Base-by-base conservation (phyloP, 2,797 vertebrate genomes). In the Gadopsis marmoratus region DNA sequence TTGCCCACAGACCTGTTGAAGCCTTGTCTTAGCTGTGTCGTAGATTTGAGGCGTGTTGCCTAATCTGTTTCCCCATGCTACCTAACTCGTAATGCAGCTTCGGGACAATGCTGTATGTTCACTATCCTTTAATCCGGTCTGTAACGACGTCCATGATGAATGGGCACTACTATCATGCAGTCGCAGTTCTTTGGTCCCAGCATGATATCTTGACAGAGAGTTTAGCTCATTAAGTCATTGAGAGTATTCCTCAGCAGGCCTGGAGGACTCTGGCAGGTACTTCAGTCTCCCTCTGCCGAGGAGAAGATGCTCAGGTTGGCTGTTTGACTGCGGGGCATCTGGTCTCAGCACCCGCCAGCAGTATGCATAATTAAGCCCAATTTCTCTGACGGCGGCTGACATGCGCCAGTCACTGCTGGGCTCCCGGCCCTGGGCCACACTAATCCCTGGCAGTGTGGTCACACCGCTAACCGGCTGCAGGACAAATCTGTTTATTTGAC, bases 401-500 rank as follows among this genome's bases (percentile, higher is more conserved):
- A 84, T 86, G 88, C 78, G 84, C 91, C 92, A 87, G 87, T 82
- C 89, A 86, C 81, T 54, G 51, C 82, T 85, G 90, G 92, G 91
- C 89, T 81, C 75, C 0, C 51, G 70, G 89, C 91, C 85, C 69
- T 14, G 48, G 78, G 80, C 79, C 13, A 29, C 35, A 84, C 86
- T 93, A 89, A 92, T 93, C 91, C 85, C 89, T 76, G 84, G 69
- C 78, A 67, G 77, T 81, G 85, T 84, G 88, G 78, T 81, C 86
- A 77, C 79, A 85, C 84, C 9, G 64, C 86, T 92, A 93, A 94
- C 89, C 82, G 87, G 88, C 89, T 79, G 83, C 12, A 73, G 78
- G 81, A 88, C 82, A 88, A 93, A 91, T 92, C 88, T 81, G 80
- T 91, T 89, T 90, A 90, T 90, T 87, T 87, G 89, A 90, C 80